Evolutionary conservation across 2,113 vertebrate genomes (phyloP).

Genomic region (Brienomyrus brachyistius): DNA sequence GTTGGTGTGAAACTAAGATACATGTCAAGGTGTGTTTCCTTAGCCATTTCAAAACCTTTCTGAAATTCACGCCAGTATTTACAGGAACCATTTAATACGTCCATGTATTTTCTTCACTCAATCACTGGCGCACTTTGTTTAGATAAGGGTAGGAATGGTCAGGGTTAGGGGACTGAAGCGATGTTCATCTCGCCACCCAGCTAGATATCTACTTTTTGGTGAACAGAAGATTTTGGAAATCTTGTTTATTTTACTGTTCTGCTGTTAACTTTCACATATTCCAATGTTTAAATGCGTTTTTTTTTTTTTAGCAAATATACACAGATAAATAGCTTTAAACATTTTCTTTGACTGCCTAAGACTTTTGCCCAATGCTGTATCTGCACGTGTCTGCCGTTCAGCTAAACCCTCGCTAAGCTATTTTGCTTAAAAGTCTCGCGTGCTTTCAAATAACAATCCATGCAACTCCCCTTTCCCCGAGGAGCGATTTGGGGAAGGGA

Average conservation of each 20-base stretch:
- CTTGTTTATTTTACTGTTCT: background rate
- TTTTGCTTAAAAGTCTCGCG: background rate
- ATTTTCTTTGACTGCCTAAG: background rate
- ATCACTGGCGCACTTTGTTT: background rate
- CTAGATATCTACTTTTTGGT: background rate
- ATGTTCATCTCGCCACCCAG: background rate
- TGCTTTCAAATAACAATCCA: background rate
- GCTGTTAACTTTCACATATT: background rate
- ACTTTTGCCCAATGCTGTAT: background rate
- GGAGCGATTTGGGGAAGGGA: background rate
- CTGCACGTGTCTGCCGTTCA: background rate
- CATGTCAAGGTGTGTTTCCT: background rate
- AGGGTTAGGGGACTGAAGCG: background rate
- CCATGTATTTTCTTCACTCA: background rate
- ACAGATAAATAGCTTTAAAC: background rate
- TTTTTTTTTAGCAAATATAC: background rate
- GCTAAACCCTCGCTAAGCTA: background rate
- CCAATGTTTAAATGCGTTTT: background rate
- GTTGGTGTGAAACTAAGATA: background rate
- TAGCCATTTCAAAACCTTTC: background rate
- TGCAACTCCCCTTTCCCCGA: background rate
- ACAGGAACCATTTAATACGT: background rate
- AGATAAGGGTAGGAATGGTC: background rate
- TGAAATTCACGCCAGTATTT: background rate
- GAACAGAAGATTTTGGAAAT: background rate